Conservation (phyloP, 2,797 vertebrate genomes). For the Gallirallus australis region DNA sequence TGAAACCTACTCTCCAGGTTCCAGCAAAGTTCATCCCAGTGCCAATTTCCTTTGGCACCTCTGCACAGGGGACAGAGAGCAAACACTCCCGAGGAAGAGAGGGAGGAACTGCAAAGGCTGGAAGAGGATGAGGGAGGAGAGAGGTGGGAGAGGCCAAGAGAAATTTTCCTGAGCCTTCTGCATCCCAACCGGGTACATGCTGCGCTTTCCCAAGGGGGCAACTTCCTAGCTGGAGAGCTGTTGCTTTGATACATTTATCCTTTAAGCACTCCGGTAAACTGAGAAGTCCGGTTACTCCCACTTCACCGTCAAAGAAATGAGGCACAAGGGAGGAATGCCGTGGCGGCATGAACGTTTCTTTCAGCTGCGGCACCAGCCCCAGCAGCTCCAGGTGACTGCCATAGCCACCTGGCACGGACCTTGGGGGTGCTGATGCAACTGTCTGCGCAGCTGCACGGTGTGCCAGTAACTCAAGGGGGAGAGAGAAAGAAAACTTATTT, state of each 20-base stretch:
- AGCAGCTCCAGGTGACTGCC: neutral
- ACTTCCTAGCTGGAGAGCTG: neutral
- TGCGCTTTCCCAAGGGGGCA: neutral
- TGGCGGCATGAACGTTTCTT: neutral
- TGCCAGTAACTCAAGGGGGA: neutral
- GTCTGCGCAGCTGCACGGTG: neutral
- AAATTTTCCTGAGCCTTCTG: neutral
- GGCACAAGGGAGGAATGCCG: neutral
- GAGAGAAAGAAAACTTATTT: conserved; percentile 33
- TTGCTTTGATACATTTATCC: neutral
- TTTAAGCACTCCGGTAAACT: neutral
- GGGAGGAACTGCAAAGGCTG: neutral
- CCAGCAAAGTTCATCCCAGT: neutral
- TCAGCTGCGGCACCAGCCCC: neutral
- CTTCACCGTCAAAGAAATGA: neutral
- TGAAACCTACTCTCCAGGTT: neutral
- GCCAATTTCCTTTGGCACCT: neutral
- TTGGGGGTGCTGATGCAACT: neutral
- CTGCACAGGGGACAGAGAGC: neutral
- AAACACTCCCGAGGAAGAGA: neutral
- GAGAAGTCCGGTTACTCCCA: neutral
- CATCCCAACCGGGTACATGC: neutral
- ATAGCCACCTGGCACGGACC: neutral
- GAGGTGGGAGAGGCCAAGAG: neutral
- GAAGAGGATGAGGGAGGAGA: neutral